Evolutionary conservation across 2,113 vertebrate genomes (phyloP), one percentile per base, ranked within the genome.

Genomic region (Oryzias woworae): DNA sequence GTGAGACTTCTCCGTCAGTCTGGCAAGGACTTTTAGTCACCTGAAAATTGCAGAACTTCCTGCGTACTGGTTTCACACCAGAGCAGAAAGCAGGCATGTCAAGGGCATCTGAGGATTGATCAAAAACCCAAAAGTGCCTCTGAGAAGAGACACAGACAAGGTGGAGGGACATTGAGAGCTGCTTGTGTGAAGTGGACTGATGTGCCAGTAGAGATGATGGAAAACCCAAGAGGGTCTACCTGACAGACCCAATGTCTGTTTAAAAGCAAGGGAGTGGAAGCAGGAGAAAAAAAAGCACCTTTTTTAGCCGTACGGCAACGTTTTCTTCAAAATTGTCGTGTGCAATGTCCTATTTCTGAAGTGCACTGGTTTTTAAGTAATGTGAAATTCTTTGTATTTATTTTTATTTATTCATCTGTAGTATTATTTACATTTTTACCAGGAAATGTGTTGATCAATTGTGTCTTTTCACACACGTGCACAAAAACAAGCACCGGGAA

Each of bases 361-460:
- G 23, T 73, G 50, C 58, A 61, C 45, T 65, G 62, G 71, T 55
- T 66, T 57, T 62, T 49, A 80, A 73, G 36, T 26, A 50, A 26
- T 53, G 41, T 24, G 22, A 16, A 54, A 50, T 15, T 45, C 46
- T 75, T 75, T 73, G 15, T 87, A 80, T 85, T 85, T 81, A 84
- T 83, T 81, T 63, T 1, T 82, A 69, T 80, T 68, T 78, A 75
- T 86, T 85, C 72, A 15, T 12, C 18, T 71, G 53, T 46, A 47
- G 57, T 47, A 58, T 62, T 6, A 67, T 23, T 79, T 28, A 71
- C 60, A 54, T 84, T 85, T 73, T 77, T 71, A 79, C 50, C 24
- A 18, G 54, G 67, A 23, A 47, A 48, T 31, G 13, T 85, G 78
- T 86, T 82, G 80, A 73, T 85, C 66, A 71, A 66, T 17, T 75